These are phyloP conservation scores for Microcebus murinus DNA, from an alignment of 2,113 vertebrate genomes.

Conservation along the genomic window DNA sequence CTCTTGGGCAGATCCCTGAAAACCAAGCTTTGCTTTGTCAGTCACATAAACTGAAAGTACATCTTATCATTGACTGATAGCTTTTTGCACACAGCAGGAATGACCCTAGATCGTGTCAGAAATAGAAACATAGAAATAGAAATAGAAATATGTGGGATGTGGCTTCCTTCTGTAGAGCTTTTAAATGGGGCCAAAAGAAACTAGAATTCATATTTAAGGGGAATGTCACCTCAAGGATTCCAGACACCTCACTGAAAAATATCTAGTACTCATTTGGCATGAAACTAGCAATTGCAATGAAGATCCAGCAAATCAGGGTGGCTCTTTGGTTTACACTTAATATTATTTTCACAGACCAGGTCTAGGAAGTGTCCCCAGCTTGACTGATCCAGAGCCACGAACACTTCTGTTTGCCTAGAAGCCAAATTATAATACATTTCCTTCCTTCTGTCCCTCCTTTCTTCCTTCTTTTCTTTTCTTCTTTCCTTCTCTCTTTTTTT, in stretches of 20 bases:
- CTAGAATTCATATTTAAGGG: neutral
- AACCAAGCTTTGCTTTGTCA: neutral
- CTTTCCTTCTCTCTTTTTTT: neutral
- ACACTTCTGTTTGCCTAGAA: neutral
- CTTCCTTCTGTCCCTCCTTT: neutral
- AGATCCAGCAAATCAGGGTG: neutral
- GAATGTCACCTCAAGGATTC: neutral
- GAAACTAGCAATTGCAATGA: neutral
- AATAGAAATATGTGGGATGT: neutral
- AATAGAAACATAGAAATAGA: neutral
- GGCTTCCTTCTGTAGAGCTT: neutral
- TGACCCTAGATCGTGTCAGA: neutral
- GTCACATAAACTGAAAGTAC: neutral
- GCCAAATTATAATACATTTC: neutral
- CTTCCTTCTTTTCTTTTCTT: neutral
- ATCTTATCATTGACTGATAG: neutral
- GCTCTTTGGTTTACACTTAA: neutral
- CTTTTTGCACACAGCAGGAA: neutral
- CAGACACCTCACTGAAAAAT: neutral
- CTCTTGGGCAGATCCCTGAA: neutral
- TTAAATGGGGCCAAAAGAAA: neutral
- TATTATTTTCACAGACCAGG: neutral
- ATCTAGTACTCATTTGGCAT: neutral
- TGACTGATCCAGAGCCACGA: neutral
- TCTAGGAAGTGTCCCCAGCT: neutral